phyloP scores from a whole-genome alignment of 2,113 vertebrate species.

The Chiloscyllium plagiosum region DNA sequence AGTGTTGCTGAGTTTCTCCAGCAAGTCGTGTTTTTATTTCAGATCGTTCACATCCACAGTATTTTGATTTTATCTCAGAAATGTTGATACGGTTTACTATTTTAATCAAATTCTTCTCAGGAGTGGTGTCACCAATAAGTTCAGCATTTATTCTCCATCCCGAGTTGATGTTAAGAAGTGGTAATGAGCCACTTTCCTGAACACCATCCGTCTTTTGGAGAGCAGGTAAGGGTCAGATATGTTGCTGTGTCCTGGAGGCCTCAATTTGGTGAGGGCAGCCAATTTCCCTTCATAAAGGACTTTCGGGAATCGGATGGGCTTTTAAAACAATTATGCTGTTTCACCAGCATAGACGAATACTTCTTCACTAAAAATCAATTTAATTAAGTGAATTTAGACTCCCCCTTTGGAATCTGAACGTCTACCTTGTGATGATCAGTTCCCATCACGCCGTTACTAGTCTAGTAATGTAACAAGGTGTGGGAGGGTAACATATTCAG shows the following conservation, averaged over 20 bases:
- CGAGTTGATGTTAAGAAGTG: not conserved
- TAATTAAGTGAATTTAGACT: not conserved
- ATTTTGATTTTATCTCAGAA: no score
- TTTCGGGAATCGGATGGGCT: not conserved
- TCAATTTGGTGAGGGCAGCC: not conserved
- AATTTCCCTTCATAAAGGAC: not conserved
- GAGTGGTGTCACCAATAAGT: not conserved
- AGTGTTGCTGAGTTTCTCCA: no score
- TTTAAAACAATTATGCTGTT: not conserved
- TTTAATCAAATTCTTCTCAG: no score
- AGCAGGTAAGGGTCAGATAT: not conserved
- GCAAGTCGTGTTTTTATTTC: no score
- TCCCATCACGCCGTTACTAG: not conserved
- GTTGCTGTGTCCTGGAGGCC: not conserved
- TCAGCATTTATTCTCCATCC: not conserved
- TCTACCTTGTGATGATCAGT: not conserved
- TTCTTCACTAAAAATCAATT: not conserved
- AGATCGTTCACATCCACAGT: no score
- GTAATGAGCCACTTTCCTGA: not conserved
- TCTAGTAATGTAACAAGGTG: no score
- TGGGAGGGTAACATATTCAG: no score
- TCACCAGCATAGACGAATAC: no score
- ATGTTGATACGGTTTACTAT: no score
- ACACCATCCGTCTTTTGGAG: not conserved
- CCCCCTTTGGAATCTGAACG: not conserved